These are phyloP conservation scores for Euwallacea fornicatus DNA, from an alignment of 1,140 invertebrate species.

Conservation along the genomic window DNA sequence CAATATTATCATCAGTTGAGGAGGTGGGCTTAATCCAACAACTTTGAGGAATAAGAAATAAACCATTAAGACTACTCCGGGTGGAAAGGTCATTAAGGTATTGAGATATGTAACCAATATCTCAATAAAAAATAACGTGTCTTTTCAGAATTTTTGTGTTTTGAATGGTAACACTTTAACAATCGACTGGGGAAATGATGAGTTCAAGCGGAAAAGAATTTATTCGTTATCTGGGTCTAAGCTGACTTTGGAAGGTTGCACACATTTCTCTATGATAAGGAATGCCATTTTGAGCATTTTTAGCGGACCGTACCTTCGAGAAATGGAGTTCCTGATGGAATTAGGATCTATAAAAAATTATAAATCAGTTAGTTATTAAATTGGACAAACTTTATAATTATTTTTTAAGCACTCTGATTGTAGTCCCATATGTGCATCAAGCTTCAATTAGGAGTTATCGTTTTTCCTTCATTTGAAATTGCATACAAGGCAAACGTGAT, in stretches of 20 bases:
- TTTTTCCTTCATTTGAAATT: no score
- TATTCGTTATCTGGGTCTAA: constrained; percentile 13
- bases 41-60: background rate
- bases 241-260: constrained; percentile 5
- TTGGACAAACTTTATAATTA: background rate
- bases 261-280: background rate
- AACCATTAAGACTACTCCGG: background rate
- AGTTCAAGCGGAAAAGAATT: background rate
- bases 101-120: no score
- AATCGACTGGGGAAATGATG: background rate
- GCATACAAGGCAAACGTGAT: no score
- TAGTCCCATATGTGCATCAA: no score
- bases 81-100: constrained; percentile 7
- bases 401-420: no score
- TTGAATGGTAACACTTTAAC: constrained; percentile 9
- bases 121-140: background rate
- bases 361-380: constrained; percentile 1
- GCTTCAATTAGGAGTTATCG: no score
- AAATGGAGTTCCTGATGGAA: background rate
- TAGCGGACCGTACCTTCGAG: background rate
- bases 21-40: background rate
- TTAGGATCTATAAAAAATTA: constrained; percentile 5
- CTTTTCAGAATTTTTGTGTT: background rate
- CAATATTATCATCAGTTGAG: background rate
- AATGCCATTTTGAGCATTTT: background rate